phyloP scores from a whole-genome alignment of 2,797 vertebrate genomes.

The Naso thynnoides region DNA sequence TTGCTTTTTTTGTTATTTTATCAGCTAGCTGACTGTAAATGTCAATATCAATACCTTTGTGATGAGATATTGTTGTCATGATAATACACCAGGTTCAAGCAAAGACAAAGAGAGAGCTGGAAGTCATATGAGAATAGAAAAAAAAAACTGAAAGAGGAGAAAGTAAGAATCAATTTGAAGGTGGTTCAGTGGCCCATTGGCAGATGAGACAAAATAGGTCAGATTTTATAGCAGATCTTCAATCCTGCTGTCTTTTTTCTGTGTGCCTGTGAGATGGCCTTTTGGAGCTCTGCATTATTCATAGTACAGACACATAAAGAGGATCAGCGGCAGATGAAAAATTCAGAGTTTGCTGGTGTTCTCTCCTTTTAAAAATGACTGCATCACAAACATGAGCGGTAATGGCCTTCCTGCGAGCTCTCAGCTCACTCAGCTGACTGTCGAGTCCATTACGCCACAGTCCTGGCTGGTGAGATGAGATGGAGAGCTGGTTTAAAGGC shows the following conservation, averaged over 20 bases:
- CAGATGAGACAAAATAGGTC: slow-evolving; percentile 48
- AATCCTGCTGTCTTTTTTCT: background rate
- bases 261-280: slow-evolving; percentile 42
- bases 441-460: slow-evolving; percentile 35
- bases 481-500: slow-evolving; percentile 26
- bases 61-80: background rate
- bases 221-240: slow-evolving; percentile 31
- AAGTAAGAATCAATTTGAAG: slow-evolving; percentile 13
- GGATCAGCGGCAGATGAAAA: slow-evolving; percentile 72
- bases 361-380: slow-evolving; percentile 51
- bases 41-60: background rate
- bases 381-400: slow-evolving; percentile 58
- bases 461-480: slow-evolving; percentile 26
- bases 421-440: slow-evolving; percentile 47
- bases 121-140: background rate
- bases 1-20: background rate
- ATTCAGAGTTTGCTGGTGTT: slow-evolving; percentile 71
- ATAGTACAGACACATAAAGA: slow-evolving; percentile 61
- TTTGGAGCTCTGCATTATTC: slow-evolving; percentile 73
- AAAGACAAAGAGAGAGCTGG: background rate
- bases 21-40: background rate
- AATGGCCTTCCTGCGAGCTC: slow-evolving; percentile 66
- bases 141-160: background rate
- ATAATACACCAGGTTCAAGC: background rate
- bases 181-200: slow-evolving; percentile 30